Conservation (phyloP, 1,140 invertebrate genomes). For the Drosophila aff. region DNA sequence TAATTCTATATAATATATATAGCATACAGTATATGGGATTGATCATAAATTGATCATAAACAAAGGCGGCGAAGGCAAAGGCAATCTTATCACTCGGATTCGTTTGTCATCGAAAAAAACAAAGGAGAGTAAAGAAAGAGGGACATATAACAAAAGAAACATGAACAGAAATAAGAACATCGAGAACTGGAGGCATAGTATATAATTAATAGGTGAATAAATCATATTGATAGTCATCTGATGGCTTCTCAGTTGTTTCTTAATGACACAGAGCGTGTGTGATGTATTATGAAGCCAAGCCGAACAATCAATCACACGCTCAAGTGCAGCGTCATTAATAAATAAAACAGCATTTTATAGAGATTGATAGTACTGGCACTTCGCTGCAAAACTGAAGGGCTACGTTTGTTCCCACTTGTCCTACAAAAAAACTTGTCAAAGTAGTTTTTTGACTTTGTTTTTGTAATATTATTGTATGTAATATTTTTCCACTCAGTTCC, state of each 20-base stretch:
- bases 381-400: constrained; percentile 17
- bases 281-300: constrained; percentile 40
- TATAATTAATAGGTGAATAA: constrained; percentile 54
- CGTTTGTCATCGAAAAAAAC: constrained; percentile 20
- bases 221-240: constrained; percentile 52
- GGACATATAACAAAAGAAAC: constrained; percentile 1
- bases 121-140: constrained; percentile 6
- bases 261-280: constrained; percentile 20
- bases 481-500: background rate
- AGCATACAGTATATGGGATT: constrained; percentile 14
- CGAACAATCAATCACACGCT: constrained; percentile 62
- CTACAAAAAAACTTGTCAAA: background rate
- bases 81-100: constrained; percentile 57
- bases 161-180: constrained; percentile 19
- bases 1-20: background rate
- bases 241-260: constrained; percentile 30
- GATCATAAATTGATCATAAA: constrained; percentile 44
- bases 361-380: constrained; percentile 53
- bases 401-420: constrained; percentile 4
- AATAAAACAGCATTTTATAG: constrained; percentile 53
- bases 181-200: constrained; percentile 18
- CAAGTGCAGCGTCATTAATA: constrained; percentile 53
- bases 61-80: constrained; percentile 27
- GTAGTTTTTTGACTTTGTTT: background rate
- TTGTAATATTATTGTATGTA: background rate